These are phyloP conservation scores for Sebastes diaconus DNA, from an alignment of 2,797 vertebrate genomes.

Conservation along the genomic window DNA sequence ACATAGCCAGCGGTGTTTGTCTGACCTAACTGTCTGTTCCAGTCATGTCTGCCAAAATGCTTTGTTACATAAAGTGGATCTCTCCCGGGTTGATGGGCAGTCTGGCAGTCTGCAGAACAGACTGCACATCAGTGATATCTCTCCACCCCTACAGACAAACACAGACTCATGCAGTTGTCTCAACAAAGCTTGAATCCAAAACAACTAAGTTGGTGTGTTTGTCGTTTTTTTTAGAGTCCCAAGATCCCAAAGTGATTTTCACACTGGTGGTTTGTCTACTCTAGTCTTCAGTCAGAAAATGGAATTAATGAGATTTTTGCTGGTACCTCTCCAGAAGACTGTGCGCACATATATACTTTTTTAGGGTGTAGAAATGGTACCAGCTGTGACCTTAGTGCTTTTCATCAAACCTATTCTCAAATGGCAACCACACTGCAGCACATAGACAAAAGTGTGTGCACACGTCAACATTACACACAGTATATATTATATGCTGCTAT, in stretches of 20 bases:
- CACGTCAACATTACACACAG: neutral
- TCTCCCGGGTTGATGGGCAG: slow-evolving; percentile 59
- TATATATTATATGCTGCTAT: neutral
- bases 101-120: slow-evolving; percentile 38
- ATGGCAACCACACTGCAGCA: neutral
- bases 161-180: slow-evolving; percentile 27
- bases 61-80: slow-evolving; percentile 68
- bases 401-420: neutral
- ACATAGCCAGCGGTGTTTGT: slow-evolving; percentile 49
- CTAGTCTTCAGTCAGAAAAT: neutral
- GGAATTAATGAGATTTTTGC: neutral
- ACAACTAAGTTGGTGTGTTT: neutral
- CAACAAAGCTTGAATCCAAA: slow-evolving; percentile 15
- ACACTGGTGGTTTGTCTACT: neutral
- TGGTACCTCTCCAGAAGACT: neutral
- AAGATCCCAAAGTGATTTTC: slow-evolving; percentile 19
- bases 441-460: neutral
- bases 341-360: neutral
- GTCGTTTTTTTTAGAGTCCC: neutral
- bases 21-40: slow-evolving; percentile 66
- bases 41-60: slow-evolving; percentile 67
- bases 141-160: slow-evolving; percentile 39
- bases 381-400: neutral
- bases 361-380: neutral
- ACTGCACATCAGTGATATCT: slow-evolving; percentile 50